A percentile compares a stretch with the other conserved stretches of the same genome.
These are phyloP conservation scores for Oreotrochilus melanogaster DNA, from an alignment of 2,113 vertebrate genomes.

Conservation along the genomic window DNA sequence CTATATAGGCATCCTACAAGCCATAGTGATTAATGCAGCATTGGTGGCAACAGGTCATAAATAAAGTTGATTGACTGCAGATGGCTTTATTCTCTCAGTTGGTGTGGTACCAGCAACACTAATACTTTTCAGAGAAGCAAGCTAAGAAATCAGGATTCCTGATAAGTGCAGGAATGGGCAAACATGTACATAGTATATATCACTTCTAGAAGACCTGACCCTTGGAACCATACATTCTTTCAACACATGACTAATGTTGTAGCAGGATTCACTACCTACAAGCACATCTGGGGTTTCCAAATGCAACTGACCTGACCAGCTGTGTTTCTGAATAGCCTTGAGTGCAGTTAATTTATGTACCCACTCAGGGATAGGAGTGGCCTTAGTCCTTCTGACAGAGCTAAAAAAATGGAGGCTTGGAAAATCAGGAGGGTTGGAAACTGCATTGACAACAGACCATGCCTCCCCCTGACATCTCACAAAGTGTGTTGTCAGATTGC, in stretches of 20 bases:
- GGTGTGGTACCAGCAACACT: not conserved
- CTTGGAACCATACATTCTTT: not conserved
- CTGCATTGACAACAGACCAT: not conserved
- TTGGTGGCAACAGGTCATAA: not conserved
- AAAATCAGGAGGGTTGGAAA: not conserved
- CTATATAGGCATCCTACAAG: not conserved
- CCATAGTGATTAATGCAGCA: not conserved
- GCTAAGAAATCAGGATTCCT: not conserved
- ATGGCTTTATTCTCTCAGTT: not conserved
- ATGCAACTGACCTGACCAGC: not conserved
- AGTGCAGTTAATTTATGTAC: not conserved
- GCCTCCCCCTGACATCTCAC: not conserved
- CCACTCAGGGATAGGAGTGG: fast-evolving
- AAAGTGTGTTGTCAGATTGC: fast-evolving
- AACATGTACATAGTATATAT: not conserved
- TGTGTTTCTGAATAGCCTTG: not conserved
- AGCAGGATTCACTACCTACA: fast-evolving
- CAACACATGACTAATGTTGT: fast-evolving
- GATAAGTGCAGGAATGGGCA: not conserved
- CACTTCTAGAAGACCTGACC: not conserved
- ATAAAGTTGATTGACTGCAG: not conserved
- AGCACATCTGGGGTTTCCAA: not conserved
- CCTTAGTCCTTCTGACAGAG: not conserved
- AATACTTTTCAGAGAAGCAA: not conserved
- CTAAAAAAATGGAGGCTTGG: not conserved